These are phyloP conservation scores for Lingula anatina DNA, from an alignment of 2,888 invertebrate genomes.

Conservation along the genomic window DNA sequence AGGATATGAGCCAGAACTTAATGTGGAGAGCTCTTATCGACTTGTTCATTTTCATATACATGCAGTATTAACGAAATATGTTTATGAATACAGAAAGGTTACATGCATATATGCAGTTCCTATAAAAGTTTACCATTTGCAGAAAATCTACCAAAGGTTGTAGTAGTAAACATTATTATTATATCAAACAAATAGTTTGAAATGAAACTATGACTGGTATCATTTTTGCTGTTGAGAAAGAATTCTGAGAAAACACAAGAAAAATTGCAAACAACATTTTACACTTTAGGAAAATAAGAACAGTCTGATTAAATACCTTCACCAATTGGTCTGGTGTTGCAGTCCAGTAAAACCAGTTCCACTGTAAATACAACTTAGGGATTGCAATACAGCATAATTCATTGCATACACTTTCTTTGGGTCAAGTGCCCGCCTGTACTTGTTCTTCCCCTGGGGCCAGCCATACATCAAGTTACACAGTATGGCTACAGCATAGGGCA, in stretches of 20 bases:
- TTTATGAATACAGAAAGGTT: too few relatives aligned
- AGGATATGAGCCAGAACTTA: too few relatives aligned
- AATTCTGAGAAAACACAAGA: not conserved
- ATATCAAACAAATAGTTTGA: not conserved
- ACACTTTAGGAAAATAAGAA: not conserved
- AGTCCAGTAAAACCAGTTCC: conserved; percentile 31
- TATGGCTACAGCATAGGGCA: conserved; percentile 43
- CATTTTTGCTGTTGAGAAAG: not conserved
- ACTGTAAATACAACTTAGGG: conserved; percentile 28
- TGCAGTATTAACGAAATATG: too few relatives aligned
- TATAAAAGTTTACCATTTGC: too few relatives aligned
- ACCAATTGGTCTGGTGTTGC: conserved; percentile 20
- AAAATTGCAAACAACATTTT: not conserved
- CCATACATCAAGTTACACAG: conserved; percentile 40
- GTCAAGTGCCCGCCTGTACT: conserved; percentile 31
- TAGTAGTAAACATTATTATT: too few relatives aligned
- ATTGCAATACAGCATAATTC: conserved; percentile 32
- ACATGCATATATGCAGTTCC: too few relatives aligned
- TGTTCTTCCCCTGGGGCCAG: conserved; percentile 31
- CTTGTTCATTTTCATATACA: too few relatives aligned
- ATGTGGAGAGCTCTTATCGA: too few relatives aligned
- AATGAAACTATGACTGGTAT: not conserved
- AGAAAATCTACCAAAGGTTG: too few relatives aligned
- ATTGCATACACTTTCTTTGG: conserved; percentile 40
- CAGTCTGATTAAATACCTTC: conserved; percentile 23